These are phyloP conservation scores for Cololabis saira DNA, from an alignment of 2,113 vertebrate genomes.

Conservation along the genomic window DNA sequence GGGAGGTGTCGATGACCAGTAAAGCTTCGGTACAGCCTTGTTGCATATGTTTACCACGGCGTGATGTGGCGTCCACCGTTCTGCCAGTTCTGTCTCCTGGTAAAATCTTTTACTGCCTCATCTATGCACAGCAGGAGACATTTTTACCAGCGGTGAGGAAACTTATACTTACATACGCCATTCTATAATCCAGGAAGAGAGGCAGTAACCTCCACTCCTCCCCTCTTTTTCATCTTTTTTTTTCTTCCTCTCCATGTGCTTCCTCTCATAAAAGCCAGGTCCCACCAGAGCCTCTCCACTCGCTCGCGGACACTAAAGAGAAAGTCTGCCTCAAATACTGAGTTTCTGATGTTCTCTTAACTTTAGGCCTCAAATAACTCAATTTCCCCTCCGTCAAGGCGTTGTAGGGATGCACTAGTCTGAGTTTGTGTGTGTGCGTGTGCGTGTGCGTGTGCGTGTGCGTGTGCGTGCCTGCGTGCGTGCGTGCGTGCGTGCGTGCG, in stretches of 20 bases:
- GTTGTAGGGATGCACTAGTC: slow-evolving; percentile 6
- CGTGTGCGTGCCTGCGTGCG: no score
- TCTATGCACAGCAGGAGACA: background rate
- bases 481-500: no score
- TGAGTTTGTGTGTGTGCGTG: background rate
- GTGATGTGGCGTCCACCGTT: no score
- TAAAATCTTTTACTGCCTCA: background rate
- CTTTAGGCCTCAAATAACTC: slow-evolving; percentile 45
- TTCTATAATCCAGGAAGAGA: background rate
- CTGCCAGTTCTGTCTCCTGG: no score
- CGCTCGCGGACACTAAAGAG: slow-evolving; percentile 1
- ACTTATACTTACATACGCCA: no score
- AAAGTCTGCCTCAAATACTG: background rate
- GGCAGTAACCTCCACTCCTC: slow-evolving; percentile 9
- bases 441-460: background rate
- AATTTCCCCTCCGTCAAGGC: slow-evolving; percentile 28
- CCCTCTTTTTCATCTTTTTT: background rate
- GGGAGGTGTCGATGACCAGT: no score
- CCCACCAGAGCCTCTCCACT: slow-evolving; percentile 32
- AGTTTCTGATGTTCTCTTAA: slow-evolving; percentile 49
- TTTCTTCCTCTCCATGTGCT: background rate
- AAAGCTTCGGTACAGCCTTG: no score
- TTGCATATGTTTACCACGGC: no score
- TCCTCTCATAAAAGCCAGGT: slow-evolving; percentile 15
- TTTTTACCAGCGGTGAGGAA: no score